These are phyloP conservation scores for Pomatorhinus ruficollis DNA, from an alignment of 2,113 vertebrate species.

Conservation along the genomic window DNA sequence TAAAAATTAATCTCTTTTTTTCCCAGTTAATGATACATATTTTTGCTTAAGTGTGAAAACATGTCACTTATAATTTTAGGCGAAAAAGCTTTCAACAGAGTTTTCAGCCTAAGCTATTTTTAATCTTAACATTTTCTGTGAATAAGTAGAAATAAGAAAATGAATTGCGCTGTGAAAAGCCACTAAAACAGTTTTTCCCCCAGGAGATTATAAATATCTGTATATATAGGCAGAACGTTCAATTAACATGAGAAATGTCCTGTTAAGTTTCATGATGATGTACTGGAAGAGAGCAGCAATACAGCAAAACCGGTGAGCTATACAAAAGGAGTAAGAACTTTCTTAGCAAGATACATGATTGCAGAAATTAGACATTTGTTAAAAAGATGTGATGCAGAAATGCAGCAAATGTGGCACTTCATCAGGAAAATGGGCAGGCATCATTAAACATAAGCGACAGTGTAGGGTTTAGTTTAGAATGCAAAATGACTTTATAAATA, in stretches of 20 bases:
- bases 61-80: background rate
- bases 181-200: background rate
- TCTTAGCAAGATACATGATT: background rate
- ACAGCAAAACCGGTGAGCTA: background rate
- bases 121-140: background rate
- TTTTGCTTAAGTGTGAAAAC: background rate
- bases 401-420: background rate
- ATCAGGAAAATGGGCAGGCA: background rate
- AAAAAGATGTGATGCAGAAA: background rate
- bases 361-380: background rate
- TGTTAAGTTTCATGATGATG: background rate
- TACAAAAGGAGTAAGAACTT: background rate
- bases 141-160: conserved; percentile 20
- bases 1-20: background rate
- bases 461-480: background rate
- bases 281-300: background rate
- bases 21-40: background rate
- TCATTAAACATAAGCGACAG: background rate
- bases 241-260: conserved; percentile 30
- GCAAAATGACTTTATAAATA: background rate
- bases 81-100: background rate
- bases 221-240: background rate
- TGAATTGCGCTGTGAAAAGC: background rate
- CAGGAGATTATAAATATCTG: conserved; percentile 21
- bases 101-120: background rate